phyloP scores from a whole-genome alignment of 1,140 invertebrate genomes.

The Hesperophylax magnus region DNA sequence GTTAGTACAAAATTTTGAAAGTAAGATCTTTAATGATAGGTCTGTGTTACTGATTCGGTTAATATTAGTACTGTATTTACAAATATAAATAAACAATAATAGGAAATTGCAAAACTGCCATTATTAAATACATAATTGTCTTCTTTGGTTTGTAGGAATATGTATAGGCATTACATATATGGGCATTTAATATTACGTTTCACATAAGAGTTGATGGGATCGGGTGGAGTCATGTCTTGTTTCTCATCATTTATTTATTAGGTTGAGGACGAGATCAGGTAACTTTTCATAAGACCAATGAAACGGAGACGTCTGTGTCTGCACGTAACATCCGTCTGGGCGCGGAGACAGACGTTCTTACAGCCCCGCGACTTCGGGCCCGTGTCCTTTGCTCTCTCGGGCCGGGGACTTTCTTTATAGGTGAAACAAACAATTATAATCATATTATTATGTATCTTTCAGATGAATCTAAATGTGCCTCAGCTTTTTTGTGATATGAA shows the following conservation, averaged over 20 bases:
- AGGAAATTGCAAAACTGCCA: slow-evolving; percentile 14
- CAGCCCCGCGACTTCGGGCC: too few relatives aligned
- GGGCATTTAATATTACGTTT: not conserved
- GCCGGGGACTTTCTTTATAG: not conserved
- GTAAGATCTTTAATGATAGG: slow-evolving; percentile 31
- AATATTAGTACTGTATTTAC: not conserved
- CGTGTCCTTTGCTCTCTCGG: too few relatives aligned
- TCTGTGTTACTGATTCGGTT: slow-evolving; percentile 6
- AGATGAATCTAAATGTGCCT: slow-evolving; percentile 26
- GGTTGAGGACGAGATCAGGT: not conserved
- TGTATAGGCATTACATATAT: too few relatives aligned
- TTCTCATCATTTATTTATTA: not conserved
- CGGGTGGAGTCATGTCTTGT: not conserved
- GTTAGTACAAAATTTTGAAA: slow-evolving; percentile 36
- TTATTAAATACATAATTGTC: slow-evolving; percentile 10
- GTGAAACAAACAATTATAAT: not conserved
- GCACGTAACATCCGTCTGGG: too few relatives aligned
- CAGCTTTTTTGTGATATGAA: slow-evolving; percentile 36
- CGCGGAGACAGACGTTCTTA: too few relatives aligned
- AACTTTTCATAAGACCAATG: not conserved
- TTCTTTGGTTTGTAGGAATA: not conserved
- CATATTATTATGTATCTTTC: not conserved
- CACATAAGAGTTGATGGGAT: too few relatives aligned
- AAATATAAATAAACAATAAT: slow-evolving; percentile 23
- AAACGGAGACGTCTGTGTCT: not conserved